Evolutionary conservation across 1,140 invertebrate genomes (phyloP), one percentile per base, ranked within the genome.

Genomic region (Orussus abietinus): DNA sequence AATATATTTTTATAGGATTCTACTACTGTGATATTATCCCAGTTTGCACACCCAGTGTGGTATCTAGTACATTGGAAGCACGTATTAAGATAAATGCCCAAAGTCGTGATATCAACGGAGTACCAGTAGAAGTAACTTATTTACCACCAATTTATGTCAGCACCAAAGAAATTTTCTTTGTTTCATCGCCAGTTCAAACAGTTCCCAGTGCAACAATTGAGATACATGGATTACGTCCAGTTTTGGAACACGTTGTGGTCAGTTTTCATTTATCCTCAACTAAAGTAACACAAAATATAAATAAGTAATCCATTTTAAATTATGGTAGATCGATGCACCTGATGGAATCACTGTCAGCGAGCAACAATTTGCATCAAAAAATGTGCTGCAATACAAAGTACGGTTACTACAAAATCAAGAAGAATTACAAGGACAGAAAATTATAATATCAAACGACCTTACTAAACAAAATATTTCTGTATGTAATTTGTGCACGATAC

Each of bases 21-120:
- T 75, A 75, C 45, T 72, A 66, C 13, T 75, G 72, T 22, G 70
- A 73, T 22, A 56, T 75, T n/a, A 61, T 72, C 32, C 65, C 72
- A 12, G 68, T 72, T 46, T 57, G 61, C 36, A 49, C 51, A 13
- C 62, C 69, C n/a, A 64, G 56, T 13, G 49, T 67, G n/a, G 25
- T 51, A 10, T 57, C 53, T 4, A 74, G 71, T 43, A 57, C 54
- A 5, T 26, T 59, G 14, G 69, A 71, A 42, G 65, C 51, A 4
- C 57, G 51, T 39, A 38, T 74, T 18, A 51, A 54, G 37, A 62
- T 74, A 22, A 69, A 45, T 42, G 68, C 62, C 1, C 49, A 66
- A n/a, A 71, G 65, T 43, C 59, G 59, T 4, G 69, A 73, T 26
- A 55, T 72, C 14, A 64, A 69, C 37, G 67, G 65, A 10, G 53